Conservation (phyloP, 30 jellyfish, hydroid and myxozoan genomes). For the Turritopsis rubra region DNA sequence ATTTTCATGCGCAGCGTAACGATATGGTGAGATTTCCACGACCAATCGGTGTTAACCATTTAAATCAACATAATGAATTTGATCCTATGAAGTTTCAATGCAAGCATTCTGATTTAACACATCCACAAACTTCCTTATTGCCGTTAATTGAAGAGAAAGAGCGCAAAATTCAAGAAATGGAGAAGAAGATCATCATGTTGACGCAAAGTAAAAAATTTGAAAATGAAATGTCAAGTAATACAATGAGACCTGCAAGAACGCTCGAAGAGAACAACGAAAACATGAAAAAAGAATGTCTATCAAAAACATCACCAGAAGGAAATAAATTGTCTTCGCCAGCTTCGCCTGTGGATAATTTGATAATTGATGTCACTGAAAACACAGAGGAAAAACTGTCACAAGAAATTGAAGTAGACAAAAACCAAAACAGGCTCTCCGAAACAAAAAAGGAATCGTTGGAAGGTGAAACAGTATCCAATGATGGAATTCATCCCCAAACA, state of each 20-base stretch:
- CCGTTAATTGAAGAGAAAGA: constrained; percentile 17
- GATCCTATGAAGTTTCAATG: constrained; percentile 16
- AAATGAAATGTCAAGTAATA: neutral
- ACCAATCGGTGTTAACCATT: neutral
- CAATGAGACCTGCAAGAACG: neutral
- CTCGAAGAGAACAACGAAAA: neutral
- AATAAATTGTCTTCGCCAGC: neutral
- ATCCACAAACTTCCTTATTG: neutral
- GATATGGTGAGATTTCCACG: neutral
- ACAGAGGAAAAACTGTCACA: neutral
- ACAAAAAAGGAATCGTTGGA: neutral
- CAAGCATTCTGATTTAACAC: constrained; percentile 13
- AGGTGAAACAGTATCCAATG: neutral
- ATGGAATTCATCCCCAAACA: neutral
- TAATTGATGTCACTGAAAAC: neutral
- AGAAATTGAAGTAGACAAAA: neutral
- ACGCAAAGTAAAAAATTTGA: neutral
- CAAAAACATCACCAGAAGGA: neutral
- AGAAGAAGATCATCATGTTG: constrained; percentile 6
- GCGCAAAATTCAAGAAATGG: constrained; percentile 17
- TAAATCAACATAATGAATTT: neutral
- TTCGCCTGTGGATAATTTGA: neutral
- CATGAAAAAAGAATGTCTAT: neutral
- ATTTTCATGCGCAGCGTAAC: neutral
- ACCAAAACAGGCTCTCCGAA: neutral